A percentile compares a stretch with the other conserved stretches of the same genome.
These are phyloP conservation scores for Marronus borbonicus DNA, from an alignment of 2,888 invertebrate genomes.

Conservation along the genomic window DNA sequence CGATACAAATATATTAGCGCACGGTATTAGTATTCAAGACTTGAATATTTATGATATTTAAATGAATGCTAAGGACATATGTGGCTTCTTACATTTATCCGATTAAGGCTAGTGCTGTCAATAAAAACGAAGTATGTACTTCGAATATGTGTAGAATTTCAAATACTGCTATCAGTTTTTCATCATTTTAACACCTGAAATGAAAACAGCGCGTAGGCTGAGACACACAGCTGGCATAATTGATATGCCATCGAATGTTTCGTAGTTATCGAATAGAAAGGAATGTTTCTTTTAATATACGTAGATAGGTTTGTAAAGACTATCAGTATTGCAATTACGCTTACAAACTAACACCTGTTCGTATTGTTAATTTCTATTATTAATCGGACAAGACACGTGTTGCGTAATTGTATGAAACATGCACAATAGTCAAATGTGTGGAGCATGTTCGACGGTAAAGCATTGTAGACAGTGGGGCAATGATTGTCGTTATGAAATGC, in stretches of 20 bases:
- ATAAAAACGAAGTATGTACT: not conserved
- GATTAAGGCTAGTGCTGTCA: slow-evolving; percentile 15
- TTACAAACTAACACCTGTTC: not conserved
- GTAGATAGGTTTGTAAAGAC: not conserved
- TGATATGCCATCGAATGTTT: slow-evolving; percentile 5
- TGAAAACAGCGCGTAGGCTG: slow-evolving; percentile 9
- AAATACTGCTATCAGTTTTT: slow-evolving; percentile 10
- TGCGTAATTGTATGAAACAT: no score
- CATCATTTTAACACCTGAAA: slow-evolving; percentile 30
- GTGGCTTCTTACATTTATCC: slow-evolving; percentile 13
- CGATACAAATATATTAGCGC: not conserved
- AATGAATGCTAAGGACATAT: slow-evolving; percentile 1
- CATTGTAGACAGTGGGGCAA: no score
- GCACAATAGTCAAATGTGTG: no score
- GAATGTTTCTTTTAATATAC: not conserved
- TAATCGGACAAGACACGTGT: no score
- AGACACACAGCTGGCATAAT: not conserved
- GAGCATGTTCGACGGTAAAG: no score
- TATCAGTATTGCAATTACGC: slow-evolving; percentile 16
- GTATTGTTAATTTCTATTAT: not conserved
- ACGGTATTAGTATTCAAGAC: not conserved
- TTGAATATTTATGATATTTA: slow-evolving; percentile 24
- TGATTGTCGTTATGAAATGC: no score
- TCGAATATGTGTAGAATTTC: slow-evolving; percentile 26
- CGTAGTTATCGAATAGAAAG: not conserved